Conservation (phyloP, 2,113 vertebrate species). For the Lonchura striata region DNA sequence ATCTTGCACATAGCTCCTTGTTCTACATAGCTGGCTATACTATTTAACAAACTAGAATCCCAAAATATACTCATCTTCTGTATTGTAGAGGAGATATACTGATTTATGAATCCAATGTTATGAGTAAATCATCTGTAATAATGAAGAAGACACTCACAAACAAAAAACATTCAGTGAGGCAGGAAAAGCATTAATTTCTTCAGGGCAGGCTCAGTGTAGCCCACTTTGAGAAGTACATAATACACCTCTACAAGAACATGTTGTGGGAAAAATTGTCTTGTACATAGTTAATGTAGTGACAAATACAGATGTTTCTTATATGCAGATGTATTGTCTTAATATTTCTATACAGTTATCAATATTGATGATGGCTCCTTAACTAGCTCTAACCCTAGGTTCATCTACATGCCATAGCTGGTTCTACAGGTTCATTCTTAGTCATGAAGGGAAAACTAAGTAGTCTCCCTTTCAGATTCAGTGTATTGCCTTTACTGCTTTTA, state of each 20-base stretch:
- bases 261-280: neutral
- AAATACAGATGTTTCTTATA: neutral
- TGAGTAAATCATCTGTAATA: neutral
- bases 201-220: neutral
- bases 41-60: neutral
- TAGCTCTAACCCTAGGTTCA: neutral
- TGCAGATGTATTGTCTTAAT: neutral
- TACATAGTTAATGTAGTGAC: neutral
- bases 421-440: neutral
- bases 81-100: neutral
- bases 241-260: neutral
- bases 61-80: neutral
- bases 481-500: neutral
- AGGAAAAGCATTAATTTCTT: neutral
- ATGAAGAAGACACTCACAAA: neutral
- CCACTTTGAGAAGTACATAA: neutral
- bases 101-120: neutral
- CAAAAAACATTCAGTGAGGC: neutral
- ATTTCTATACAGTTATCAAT: neutral
- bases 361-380: neutral
- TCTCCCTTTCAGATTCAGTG: neutral
- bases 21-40: neutral
- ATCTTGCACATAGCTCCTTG: neutral
- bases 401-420: neutral
- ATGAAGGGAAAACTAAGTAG: neutral